These are phyloP conservation scores for Atta colombica DNA, from an alignment of 1,140 invertebrate genomes.

Conservation along the genomic window DNA sequence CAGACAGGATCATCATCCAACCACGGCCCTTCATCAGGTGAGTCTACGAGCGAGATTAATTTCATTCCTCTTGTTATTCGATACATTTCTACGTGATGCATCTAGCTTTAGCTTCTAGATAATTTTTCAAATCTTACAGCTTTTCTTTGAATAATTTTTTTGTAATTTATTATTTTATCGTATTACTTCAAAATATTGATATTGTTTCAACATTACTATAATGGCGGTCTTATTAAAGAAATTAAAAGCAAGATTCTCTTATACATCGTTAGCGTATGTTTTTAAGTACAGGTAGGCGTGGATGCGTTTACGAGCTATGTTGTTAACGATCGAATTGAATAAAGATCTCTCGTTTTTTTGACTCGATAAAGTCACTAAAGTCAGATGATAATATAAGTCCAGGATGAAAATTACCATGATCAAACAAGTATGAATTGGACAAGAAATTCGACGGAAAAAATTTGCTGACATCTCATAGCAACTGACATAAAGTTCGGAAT, in stretches of 20 bases:
- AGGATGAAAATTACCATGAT: neutral
- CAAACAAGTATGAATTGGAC: neutral
- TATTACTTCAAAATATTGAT: no score
- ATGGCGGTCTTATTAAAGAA: no score
- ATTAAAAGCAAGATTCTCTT: neutral
- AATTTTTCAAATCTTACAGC: no score
- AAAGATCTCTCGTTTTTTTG: neutral
- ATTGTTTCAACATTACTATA: no score
- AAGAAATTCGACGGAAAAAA: neutral
- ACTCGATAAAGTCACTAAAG: neutral
- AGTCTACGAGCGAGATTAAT: constrained; percentile 76
- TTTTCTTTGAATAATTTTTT: no score
- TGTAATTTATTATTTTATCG: no score
- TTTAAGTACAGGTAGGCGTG: neutral
- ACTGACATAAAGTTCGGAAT: neutral
- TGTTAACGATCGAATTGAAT: neutral
- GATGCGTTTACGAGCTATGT: constrained; percentile 20
- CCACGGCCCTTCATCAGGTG: constrained; percentile 92
- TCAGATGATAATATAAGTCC: neutral
- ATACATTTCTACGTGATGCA: neutral
- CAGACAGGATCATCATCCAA: constrained; percentile 92
- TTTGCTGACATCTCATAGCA: neutral
- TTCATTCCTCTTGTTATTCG: neutral
- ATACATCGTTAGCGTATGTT: neutral
- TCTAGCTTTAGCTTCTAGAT: neutral